These are phyloP conservation scores for Lithophane ornitopus DNA, from an alignment of 2,888 invertebrate genomes.

Conservation along the genomic window DNA sequence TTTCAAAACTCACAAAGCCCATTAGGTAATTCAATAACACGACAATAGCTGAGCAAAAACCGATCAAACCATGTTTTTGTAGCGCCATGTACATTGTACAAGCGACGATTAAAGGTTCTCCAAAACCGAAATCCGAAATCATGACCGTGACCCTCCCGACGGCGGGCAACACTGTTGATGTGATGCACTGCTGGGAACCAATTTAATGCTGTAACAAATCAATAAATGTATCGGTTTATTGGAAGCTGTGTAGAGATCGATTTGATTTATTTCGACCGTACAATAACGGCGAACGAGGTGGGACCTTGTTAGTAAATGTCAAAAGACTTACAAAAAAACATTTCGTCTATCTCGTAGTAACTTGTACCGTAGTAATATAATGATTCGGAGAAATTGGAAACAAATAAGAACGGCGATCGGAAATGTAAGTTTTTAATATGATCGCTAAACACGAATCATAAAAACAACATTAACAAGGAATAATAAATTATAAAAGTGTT, in stretches of 20 bases:
- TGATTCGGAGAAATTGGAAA: constrained; percentile 52
- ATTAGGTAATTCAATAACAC: constrained; percentile 74
- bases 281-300: constrained; percentile 83
- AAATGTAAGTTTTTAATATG: constrained; percentile 55
- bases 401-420: constrained; percentile 45
- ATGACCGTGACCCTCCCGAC: constrained; percentile 78
- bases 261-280: constrained; percentile 88
- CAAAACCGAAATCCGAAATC: constrained; percentile 74
- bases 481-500: constrained; percentile 76
- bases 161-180: constrained; percentile 77
- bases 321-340: constrained; percentile 79
- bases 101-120: constrained; percentile 70
- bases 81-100: constrained; percentile 61
- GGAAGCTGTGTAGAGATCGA: constrained; percentile 89
- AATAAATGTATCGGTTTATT: constrained; percentile 91
- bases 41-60: constrained; percentile 73
- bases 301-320: constrained; percentile 89
- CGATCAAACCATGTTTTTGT: constrained; percentile 74
- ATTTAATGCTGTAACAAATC: constrained; percentile 90
- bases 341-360: constrained; percentile 61
- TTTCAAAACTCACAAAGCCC: constrained; percentile 69
- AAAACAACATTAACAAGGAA: constrained; percentile 72
- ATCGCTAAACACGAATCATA: constrained; percentile 64
- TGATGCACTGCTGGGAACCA: constrained; percentile 88
- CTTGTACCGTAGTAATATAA: constrained; percentile 48